phyloP scores from a whole-genome alignment of 2,888 invertebrate genomes.

The Ochropleura plecta region DNA sequence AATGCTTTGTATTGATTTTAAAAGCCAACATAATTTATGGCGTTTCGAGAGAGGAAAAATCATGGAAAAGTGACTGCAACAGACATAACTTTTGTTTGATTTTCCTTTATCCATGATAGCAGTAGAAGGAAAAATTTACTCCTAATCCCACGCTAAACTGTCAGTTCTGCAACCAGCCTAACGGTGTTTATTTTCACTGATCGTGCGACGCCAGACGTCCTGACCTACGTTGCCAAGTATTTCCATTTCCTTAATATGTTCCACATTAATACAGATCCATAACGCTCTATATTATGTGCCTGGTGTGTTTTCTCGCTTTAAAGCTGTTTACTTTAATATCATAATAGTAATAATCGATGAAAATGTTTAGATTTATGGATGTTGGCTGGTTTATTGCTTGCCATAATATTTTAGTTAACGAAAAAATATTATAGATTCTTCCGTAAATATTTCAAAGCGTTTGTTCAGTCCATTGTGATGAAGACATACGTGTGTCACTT shows the following conservation, averaged over 20 bases:
- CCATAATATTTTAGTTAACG: neutral
- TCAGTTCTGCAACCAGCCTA: slow-evolving; percentile 49
- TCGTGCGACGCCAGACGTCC: slow-evolving; percentile 63
- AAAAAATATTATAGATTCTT: neutral
- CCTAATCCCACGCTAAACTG: slow-evolving; percentile 12
- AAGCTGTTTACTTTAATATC: slow-evolving; percentile 16
- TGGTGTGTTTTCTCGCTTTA: slow-evolving; percentile 30
- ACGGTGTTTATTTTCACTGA: slow-evolving; percentile 62
- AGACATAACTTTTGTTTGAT: neutral
- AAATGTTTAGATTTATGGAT: slow-evolving; percentile 15
- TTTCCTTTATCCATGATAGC: neutral
- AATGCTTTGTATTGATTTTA: too few relatives aligned
- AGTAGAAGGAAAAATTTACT: neutral
- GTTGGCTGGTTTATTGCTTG: neutral
- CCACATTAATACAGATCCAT: slow-evolving; percentile 44
- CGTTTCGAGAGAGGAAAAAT: neutral
- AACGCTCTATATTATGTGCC: slow-evolving; percentile 29
- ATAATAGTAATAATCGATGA: slow-evolving; percentile 3
- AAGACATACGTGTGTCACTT: too few relatives aligned
- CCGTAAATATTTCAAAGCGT: neutral
- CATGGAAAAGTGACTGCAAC: neutral
- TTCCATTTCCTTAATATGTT: slow-evolving; percentile 62
- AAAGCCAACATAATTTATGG: neutral
- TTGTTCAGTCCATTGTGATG: neutral
- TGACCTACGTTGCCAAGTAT: slow-evolving; percentile 71